These are phyloP conservation scores for Cyanoliseus patagonus DNA, from an alignment of 2,113 vertebrate genomes.

Conservation along the genomic window DNA sequence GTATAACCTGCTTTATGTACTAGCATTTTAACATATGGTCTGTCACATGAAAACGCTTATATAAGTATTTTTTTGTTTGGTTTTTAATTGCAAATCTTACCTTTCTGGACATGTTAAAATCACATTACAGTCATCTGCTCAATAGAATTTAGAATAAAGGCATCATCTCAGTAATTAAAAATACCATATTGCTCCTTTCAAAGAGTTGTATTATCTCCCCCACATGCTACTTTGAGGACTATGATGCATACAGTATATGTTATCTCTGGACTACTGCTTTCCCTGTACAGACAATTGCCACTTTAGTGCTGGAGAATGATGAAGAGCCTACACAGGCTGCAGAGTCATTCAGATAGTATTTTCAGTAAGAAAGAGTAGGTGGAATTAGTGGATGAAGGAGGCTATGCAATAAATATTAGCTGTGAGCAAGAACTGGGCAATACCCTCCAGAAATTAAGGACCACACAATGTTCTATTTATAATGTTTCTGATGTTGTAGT, in stretches of 20 bases:
- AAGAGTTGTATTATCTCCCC: slow-evolving; percentile 7
- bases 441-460: not conserved
- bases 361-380: slow-evolving; percentile 6
- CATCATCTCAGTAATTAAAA: slow-evolving; percentile 16
- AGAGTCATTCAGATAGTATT: slow-evolving; percentile 2
- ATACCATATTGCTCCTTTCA: not conserved
- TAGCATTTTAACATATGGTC: not conserved
- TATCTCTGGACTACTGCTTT: not conserved
- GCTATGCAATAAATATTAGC: not conserved
- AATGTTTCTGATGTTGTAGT: not conserved
- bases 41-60: not conserved
- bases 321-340: slow-evolving; percentile 19
- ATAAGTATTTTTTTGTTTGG: not conserved
- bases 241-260: not conserved
- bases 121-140: not conserved
- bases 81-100: slow-evolving; percentile 16
- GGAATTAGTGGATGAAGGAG: not conserved
- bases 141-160: not conserved
- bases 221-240: slow-evolving; percentile 14
- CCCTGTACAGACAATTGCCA: not conserved
- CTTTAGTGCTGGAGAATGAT: not conserved
- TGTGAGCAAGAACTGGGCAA: not conserved
- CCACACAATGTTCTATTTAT: not conserved
- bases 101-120: not conserved
- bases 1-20: not conserved